Evolutionary conservation across 2,888 invertebrate genomes (phyloP).

Genomic region (Pristionchus arcanus): DNA sequence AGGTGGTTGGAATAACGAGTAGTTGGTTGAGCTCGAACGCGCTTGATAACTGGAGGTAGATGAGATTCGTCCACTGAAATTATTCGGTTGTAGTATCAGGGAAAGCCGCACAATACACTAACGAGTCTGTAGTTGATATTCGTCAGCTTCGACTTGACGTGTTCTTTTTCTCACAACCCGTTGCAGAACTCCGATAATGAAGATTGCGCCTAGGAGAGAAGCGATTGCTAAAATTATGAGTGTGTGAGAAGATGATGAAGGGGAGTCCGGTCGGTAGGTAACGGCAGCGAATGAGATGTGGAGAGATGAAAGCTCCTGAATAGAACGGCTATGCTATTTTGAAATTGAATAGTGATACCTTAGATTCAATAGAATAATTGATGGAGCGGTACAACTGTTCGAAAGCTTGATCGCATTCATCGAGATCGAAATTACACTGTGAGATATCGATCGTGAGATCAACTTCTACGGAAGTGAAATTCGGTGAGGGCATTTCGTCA

Average conservation of each 20-base stretch:
- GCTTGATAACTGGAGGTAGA: background rate
- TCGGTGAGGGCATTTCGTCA: background rate
- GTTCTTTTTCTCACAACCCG: background rate
- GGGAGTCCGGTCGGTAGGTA: background rate
- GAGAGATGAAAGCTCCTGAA: background rate
- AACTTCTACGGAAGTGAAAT: background rate
- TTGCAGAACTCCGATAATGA: background rate
- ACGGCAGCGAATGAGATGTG: background rate
- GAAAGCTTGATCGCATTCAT: background rate
- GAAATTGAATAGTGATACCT: background rate
- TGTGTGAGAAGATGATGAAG: background rate
- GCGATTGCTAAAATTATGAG: background rate
- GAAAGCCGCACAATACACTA: background rate
- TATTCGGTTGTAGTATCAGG: background rate
- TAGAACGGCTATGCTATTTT: background rate
- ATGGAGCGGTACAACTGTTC: background rate
- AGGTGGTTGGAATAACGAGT: background rate
- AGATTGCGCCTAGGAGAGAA: background rate
- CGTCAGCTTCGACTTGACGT: background rate
- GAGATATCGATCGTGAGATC: background rate
- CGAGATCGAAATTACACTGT: background rate
- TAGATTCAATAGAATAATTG: background rate
- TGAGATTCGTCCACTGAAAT: background rate
- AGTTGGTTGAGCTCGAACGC: background rate
- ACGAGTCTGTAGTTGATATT: background rate